A percentile compares a stretch with the other conserved stretches of the same genome.
phyloP scores from a whole-genome alignment of 2,888 invertebrate species.

The Chrysina gloriosa region DNA sequence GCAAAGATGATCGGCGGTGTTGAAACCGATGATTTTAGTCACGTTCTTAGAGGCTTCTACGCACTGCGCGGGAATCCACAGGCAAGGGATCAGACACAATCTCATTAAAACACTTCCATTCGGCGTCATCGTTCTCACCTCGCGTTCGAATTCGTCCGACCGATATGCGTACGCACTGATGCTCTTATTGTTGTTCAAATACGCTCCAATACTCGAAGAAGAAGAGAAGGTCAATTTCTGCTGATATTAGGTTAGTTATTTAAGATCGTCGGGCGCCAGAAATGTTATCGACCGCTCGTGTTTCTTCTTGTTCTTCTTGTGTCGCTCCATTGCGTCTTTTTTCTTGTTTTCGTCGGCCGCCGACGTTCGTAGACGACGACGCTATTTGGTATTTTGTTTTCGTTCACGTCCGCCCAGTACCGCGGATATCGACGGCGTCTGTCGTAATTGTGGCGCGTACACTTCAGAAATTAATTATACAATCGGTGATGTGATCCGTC shows the following conservation, averaged over 20 bases:
- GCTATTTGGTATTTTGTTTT: conserved; percentile 11
- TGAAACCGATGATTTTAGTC: conserved; percentile 23
- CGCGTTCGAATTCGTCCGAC: not conserved
- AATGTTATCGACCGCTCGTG: conserved; percentile 33
- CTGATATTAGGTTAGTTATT: conserved; percentile 39
- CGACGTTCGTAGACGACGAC: not conserved
- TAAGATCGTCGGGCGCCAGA: conserved; percentile 32
- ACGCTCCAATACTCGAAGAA: not conserved
- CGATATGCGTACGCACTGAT: not conserved
- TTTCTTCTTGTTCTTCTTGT: not conserved
- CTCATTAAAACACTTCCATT: not conserved
- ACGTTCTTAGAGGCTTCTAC: not conserved
- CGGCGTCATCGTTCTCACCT: not conserved
- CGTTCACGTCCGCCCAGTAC: not conserved
- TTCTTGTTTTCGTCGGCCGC: conserved; percentile 10
- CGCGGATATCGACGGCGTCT: not conserved
- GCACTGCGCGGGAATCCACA: conserved; percentile 8
- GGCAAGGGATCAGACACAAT: not conserved
- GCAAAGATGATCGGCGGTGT: conserved; percentile 22
- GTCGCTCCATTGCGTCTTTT: not conserved
- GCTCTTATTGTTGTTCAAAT: conserved; percentile 28
- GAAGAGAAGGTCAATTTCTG: conserved; percentile 38
- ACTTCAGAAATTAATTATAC: not conserved
- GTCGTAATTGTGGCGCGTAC: not conserved
- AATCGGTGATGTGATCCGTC: not conserved